A percentile compares a stretch with the other conserved stretches of the same genome.
Evolutionary conservation across 2,888 invertebrate species (phyloP).

Genomic region (Priocnemis perturbator): DNA sequence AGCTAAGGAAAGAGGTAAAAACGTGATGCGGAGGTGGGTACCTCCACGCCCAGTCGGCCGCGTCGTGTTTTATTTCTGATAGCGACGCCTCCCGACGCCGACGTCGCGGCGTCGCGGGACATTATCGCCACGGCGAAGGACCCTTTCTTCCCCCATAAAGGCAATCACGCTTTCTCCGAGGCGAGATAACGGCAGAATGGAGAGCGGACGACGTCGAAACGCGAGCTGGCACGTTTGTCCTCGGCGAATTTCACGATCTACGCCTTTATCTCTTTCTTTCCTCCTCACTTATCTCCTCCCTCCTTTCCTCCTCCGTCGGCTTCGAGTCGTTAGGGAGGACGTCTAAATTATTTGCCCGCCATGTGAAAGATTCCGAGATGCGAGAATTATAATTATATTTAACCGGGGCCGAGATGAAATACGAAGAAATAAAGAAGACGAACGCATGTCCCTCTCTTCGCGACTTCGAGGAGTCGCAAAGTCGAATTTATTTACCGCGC

Average conservation of each 20-base stretch:
- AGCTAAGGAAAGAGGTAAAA: too few relatives aligned
- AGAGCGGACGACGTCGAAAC: conserved; percentile 59
- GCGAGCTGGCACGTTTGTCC: conserved; percentile 12
- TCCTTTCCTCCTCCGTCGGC: conserved; percentile 8
- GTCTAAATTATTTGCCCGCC: conserved; percentile 14
- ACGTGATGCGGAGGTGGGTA: conserved; percentile 14
- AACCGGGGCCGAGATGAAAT: too few relatives aligned
- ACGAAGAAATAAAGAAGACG: too few relatives aligned
- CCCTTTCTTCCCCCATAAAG: conserved; percentile 76
- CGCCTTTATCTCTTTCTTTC: conserved; percentile 4
- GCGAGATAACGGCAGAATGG: conserved; percentile 73
- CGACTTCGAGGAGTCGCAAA: too few relatives aligned
- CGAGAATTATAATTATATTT: too few relatives aligned
- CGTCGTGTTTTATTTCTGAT: conserved; percentile 71
- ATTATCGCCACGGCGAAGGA: conserved; percentile 75
- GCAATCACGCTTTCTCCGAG: conserved; percentile 74
- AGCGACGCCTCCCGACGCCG: conserved; percentile 63
- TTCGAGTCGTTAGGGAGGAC: conserved; percentile 7
- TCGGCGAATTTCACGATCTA: not conserved
- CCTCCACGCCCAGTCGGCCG: not conserved
- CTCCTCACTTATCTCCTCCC: not conserved
- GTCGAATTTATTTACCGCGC: too few relatives aligned
- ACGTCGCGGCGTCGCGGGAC: conserved; percentile 63
- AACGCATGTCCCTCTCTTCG: too few relatives aligned
- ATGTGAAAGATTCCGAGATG: conserved; percentile 13